phyloP scores from a whole-genome alignment of 2,797 vertebrate genomes.

The Enteromius fasciolatus region DNA sequence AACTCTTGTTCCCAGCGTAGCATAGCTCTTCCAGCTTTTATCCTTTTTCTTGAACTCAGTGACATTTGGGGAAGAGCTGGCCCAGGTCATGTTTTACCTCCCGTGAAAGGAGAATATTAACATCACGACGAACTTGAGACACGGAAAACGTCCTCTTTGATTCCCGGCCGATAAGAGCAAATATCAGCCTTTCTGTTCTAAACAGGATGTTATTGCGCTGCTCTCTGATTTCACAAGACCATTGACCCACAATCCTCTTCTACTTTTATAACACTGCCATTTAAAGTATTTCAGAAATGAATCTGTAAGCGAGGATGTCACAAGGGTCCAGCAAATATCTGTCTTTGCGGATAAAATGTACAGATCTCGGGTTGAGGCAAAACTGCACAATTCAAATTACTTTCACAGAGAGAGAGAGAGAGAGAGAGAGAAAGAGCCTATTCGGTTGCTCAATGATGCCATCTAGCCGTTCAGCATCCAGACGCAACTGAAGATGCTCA shows the following conservation, averaged over 20 bases:
- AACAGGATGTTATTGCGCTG: conserved; percentile 60
- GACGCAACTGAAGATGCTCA: conserved; percentile 40
- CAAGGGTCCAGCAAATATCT: conserved; percentile 60
- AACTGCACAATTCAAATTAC: conserved; percentile 30
- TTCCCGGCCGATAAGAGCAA: conserved; percentile 66
- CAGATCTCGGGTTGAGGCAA: conserved; percentile 19
- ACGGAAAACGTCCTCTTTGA: conserved; percentile 64
- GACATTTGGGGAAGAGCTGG: conserved; percentile 70
- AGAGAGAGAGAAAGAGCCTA: conserved; percentile 19
- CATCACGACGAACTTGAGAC: conserved; percentile 57
- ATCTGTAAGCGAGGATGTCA: conserved; percentile 65
- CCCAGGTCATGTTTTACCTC: conserved; percentile 65
- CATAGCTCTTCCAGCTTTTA: conserved; percentile 26
- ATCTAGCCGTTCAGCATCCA: conserved; percentile 71
- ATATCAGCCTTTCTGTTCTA: conserved; percentile 65
- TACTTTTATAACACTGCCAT: conserved; percentile 51
- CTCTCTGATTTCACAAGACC: conserved; percentile 60
- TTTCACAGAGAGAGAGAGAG: conserved; percentile 33
- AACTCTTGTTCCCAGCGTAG: conserved; percentile 5
- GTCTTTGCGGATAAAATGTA: conserved; percentile 38
- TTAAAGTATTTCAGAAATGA: conserved; percentile 62
- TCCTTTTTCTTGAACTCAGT: conserved; percentile 51
- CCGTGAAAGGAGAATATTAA: conserved; percentile 63
- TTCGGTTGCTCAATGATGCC: conserved; percentile 79
- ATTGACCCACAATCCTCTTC: conserved; percentile 64